phyloP scores from a whole-genome alignment of 2,888 invertebrate genomes.

The Rhorus exstirpatorius region DNA sequence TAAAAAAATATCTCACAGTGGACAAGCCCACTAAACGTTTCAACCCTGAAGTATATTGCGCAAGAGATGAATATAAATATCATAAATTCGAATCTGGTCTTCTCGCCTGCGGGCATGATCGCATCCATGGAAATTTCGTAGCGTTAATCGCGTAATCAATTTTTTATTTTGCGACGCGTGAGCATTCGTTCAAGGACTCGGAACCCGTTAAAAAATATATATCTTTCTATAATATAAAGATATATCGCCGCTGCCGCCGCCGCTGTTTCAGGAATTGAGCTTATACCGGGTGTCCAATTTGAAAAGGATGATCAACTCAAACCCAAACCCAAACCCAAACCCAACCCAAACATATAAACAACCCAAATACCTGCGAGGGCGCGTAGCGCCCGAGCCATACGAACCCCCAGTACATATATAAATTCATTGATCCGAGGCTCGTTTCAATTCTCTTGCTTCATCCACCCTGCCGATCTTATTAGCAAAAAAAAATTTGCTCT shows the following conservation, averaged over 20 bases:
- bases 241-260: too few relatives aligned
- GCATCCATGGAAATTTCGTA: slow-evolving; percentile 23
- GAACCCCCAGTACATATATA: too few relatives aligned
- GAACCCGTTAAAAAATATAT: too few relatives aligned
- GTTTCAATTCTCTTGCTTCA: neutral
- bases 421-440: slow-evolving; percentile 39
- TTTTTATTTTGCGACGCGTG: slow-evolving; percentile 11
- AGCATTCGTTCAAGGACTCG: slow-evolving; percentile 41
- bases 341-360: too few relatives aligned
- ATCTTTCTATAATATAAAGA: too few relatives aligned
- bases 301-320: too few relatives aligned
- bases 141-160: slow-evolving; percentile 35
- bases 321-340: too few relatives aligned
- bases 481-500: too few relatives aligned
- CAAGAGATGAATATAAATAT: slow-evolving; percentile 13
- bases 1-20: slow-evolving; percentile 34
- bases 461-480: neutral
- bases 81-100: slow-evolving; percentile 37
- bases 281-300: too few relatives aligned
- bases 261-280: too few relatives aligned
- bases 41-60: slow-evolving; percentile 47
- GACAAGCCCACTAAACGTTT: slow-evolving; percentile 21
- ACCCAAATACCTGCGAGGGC: too few relatives aligned
- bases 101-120: slow-evolving; percentile 45
- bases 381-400: too few relatives aligned